Evolutionary conservation across 2,113 vertebrate species (phyloP), one percentile per base, ranked within the genome.

Genomic region (Dicrurus megarhynchus): DNA sequence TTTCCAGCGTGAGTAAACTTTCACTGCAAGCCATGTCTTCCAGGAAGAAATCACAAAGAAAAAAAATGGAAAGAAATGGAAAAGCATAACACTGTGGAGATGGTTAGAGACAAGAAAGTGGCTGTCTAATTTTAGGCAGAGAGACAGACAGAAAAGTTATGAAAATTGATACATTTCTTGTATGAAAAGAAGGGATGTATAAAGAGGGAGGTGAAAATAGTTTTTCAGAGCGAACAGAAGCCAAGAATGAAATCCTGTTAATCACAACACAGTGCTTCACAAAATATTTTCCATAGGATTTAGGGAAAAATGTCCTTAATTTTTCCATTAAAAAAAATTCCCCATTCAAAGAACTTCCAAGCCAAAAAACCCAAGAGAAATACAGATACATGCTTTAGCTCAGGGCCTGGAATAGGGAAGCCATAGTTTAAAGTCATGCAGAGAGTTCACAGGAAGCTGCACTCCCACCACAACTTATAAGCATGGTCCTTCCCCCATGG

Each of bases 81-180:
- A 75, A 75, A 89, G 6, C 27, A 26, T 50, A 64, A 33, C 69
- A 70, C 32, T 35, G 33, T 17, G 53, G 69, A 78, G 59, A 35
- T 79, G 33, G 30, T 35, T 41, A 70, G 47, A 69, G 75, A 79
- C 71, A 96, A 93, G 55, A 67, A 91, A 90, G 44, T 0, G 0
- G 18, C 23, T 42, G 21, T 55, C 46, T 95, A 73, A 93, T 93
- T 97, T 91, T 79, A 95, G 57, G 44, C 26, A 77, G 24, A 90
- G n/a, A 93, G 13, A 49, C 44, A 90, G 50, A 64, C 10, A 79
- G 44, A 84, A 85, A 87, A 89, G 49, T 90, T 92, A 90, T 30
- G n/a, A 91, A 95, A 93, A 84, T 42, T 2, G 3, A 69, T 76
- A 50, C 1, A 60, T 80, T 90, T 74, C 41, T 57, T 73, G 7